phyloP scores from a whole-genome alignment of 2,888 invertebrate species.

The Drosophila multiciliata region DNA sequence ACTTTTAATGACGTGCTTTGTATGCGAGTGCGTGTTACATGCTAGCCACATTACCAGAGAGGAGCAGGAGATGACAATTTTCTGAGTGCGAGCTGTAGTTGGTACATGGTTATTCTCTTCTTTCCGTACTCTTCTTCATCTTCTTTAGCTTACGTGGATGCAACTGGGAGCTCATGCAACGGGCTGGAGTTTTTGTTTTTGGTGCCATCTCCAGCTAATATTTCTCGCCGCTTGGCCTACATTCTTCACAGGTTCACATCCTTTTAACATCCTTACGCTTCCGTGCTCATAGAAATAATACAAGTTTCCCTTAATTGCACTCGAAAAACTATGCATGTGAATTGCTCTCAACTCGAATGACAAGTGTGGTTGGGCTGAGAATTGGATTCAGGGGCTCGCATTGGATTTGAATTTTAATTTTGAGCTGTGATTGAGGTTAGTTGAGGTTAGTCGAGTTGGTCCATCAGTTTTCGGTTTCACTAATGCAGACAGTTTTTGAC shows the following conservation, averaged over 20 bases:
- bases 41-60: constrained; percentile 72
- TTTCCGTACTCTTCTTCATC: background rate
- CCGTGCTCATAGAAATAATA: constrained; percentile 61
- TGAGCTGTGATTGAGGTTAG: constrained; percentile 2
- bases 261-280: constrained; percentile 9
- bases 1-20: constrained; percentile 77
- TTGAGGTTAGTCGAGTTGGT: constrained; percentile 9
- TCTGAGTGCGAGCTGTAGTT: constrained; percentile 17
- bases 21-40: constrained; percentile 73
- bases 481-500: constrained; percentile 61
- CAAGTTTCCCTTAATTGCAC: constrained; percentile 77
- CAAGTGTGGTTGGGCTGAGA: constrained; percentile 39
- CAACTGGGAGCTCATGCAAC: constrained; percentile 28
- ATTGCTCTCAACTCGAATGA: constrained; percentile 70
- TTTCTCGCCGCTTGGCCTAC: constrained; percentile 55
- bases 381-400: background rate
- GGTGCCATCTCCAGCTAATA: constrained; percentile 61
- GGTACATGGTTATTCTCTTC: constrained; percentile 7
- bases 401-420: constrained; percentile 4
- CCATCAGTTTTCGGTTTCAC: constrained; percentile 58
- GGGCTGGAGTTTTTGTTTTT: constrained; percentile 64
- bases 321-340: constrained; percentile 74
- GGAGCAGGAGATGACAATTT: constrained; percentile 55
- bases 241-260: constrained; percentile 26
- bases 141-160: constrained; percentile 8